These are phyloP conservation scores for Pygocentrus nattereri DNA, from an alignment of 2,797 vertebrate genomes.

Conservation along the genomic window DNA sequence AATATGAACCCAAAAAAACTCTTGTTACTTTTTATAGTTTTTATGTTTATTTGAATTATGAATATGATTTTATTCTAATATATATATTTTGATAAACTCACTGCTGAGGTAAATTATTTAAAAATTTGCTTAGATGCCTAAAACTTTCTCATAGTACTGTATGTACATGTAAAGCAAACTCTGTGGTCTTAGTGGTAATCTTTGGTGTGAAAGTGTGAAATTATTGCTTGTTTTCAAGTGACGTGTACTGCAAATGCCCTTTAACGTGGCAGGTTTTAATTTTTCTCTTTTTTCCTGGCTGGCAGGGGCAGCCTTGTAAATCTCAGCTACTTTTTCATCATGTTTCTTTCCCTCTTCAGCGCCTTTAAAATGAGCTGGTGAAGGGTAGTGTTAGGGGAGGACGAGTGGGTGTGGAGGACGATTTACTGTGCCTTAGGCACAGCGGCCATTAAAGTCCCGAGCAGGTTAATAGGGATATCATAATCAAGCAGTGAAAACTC, in stretches of 20 bases:
- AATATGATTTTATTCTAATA: too few relatives aligned
- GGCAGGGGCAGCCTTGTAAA: conserved; percentile 84
- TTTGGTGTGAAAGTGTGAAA: conserved; percentile 70
- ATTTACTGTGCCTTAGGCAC: conserved; percentile 81
- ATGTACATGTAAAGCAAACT: neutral
- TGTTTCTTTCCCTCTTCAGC: conserved; percentile 78
- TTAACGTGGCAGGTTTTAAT: conserved; percentile 84
- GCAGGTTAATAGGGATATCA: conserved; percentile 80
- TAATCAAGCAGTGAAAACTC: conserved; percentile 79
- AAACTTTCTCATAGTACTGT: too few relatives aligned
- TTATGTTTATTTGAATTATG: too few relatives aligned
- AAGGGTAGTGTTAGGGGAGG: conserved; percentile 64
- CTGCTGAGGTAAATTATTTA: too few relatives aligned
- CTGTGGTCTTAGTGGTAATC: neutral
- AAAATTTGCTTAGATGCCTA: too few relatives aligned
- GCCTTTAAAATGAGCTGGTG: conserved; percentile 76
- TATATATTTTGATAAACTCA: too few relatives aligned
- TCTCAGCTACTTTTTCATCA: conserved; percentile 88
- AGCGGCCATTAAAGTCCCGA: conserved; percentile 80
- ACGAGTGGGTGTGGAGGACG: conserved; percentile 66
- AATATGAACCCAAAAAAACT: too few relatives aligned
- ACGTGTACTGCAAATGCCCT: conserved; percentile 76
- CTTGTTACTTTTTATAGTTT: too few relatives aligned
- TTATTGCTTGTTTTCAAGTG: conserved; percentile 78
- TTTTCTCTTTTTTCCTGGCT: conserved; percentile 83